phyloP scores from a whole-genome alignment of 2,113 vertebrate species.

The Indicator indicator region DNA sequence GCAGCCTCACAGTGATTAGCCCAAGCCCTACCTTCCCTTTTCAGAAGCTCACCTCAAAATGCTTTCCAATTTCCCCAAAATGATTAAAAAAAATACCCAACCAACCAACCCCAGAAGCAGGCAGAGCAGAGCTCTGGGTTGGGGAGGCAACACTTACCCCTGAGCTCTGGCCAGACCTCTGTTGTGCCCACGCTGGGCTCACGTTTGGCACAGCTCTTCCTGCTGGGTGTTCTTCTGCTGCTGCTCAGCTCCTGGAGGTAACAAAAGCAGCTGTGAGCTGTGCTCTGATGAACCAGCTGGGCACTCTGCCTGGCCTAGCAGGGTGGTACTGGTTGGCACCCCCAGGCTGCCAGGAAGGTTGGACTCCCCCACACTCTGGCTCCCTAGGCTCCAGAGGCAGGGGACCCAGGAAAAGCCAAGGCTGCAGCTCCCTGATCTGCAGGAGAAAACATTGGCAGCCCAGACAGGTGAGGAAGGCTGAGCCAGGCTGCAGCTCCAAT shows the following conservation, averaged over 20 bases:
- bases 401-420: background rate
- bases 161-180: no score
- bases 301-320: no score
- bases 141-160: background rate
- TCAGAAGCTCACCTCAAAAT: background rate
- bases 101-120: no score
- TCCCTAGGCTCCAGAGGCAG: background rate
- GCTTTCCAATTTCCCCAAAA: background rate
- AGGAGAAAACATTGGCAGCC: background rate
- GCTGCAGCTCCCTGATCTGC: background rate
- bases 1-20: rapidly evolving
- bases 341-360: background rate
- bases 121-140: background rate
- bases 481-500: background rate
- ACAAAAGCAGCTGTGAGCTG: no score
- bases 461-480: background rate
- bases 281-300: no score
- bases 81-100: background rate
- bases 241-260: no score
- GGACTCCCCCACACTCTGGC: rapidly evolving
- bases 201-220: no score
- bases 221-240: no score
- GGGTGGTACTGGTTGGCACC: background rate
- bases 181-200: no score
- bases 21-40: background rate